Evolutionary conservation across 1,140 invertebrate species (phyloP), one percentile per base, ranked within the genome.

Genomic region (Whitmania pigra): DNA sequence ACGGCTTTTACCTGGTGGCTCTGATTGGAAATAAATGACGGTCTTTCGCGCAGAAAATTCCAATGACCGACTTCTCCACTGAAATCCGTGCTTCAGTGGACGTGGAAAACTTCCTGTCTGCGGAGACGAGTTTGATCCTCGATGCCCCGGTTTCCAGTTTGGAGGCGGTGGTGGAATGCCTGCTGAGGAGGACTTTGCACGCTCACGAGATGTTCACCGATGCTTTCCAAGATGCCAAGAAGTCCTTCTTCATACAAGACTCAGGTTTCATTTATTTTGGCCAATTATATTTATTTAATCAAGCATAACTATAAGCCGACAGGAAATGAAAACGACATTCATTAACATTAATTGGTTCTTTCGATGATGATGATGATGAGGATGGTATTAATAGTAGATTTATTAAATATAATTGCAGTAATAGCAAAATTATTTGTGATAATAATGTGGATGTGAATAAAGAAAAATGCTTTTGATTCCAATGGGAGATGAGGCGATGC

Each of bases 41-140:
- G 36, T n/a, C 67, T 5, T 40, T 53, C 29, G 22, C 68, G 4
- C 68, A 70, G 69, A 70, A 70, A 53, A 70, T 70, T 15, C 69
- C 69, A 53, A 70, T 70, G 69, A 70, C 31, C 36, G 69, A 70
- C n/a, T 70, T 70, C 22, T 22, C 69, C 29, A 53, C 69, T 13
- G 69, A 70, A 53, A 53, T 70, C 18, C 18, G 69, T 9, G 69
- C 69, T 11, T 70, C 69, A 4, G 69, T 70, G n/a, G 69, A 70
- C 69, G 43, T 70, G 17, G 69, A 70, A 22, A 70, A 70, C 69
- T 70, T 70, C 43, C 69, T 70, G 3, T 11, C 57, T 2, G 49
- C 31, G 6, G 31, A 70, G 69, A 53, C 69, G 31, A 36, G 43
- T 36, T 22, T 70, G 69, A 27, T 70, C 36, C 53, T 70, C 6